Base-by-base conservation (phyloP, 1,140 invertebrate species). In the Idris sp. region DNA sequence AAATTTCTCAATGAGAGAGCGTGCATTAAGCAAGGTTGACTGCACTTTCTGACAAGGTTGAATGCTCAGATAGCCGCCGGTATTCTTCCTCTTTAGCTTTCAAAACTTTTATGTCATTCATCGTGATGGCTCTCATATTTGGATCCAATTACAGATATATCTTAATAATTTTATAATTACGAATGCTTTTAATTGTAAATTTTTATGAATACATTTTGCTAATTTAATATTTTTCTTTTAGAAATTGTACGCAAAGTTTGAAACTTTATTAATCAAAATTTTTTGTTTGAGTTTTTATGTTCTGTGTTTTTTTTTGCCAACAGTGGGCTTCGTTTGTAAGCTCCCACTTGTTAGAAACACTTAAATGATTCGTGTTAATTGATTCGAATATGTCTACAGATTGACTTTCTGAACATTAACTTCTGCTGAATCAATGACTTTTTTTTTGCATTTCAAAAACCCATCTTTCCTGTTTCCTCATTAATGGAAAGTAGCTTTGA, bases 31-130 rank as follows among this genome's bases (percentile, higher is more conserved):
- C 51, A 53, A 65, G 46, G 59, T 65, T 65, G 53, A 58, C 69
- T 73, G 69, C 59, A 65, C 61, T 73, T 73, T 59, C 59, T 65
- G 54, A 59, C 53, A 73, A 73, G 69, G 69, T 59, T 46, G 69
- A 65, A 43, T 73, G 59, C 41, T 65, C 53, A 46, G 54, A 65
- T 73, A 65, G 46, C 44, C 59, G 31, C 25, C 38, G 43, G 58
- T 49, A 72, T 73, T 73, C 61, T 65, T 73, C 61, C 61, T 31
- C 61, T 46, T 59, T 33, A 40, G 44, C 7, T 53, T 53, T 44
- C 18, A 38, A 65, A 73, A 73, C 43, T 64, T 73, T 30, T 30
- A 58, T 40, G 61, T 73, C 61, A 59, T 65, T 65, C 44, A 65
- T 59, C 15, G 33, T 14, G 26, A 59, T 44, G 28, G 68, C 58